Evolutionary conservation across 2,888 invertebrate species (phyloP), one percentile per base, ranked within the genome.

Genomic region (Eutolmus rufibarbis): DNA sequence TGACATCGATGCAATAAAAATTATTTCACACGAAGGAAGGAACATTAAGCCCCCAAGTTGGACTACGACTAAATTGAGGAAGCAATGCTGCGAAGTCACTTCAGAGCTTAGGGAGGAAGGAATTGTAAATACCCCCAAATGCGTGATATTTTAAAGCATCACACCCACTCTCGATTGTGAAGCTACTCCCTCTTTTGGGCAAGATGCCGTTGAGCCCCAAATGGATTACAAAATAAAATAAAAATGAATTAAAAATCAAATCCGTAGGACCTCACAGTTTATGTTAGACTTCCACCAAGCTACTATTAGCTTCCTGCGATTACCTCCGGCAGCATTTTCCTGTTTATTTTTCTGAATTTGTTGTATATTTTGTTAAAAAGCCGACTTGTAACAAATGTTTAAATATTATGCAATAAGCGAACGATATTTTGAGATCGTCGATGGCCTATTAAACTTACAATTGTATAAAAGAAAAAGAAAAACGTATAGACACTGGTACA

Each of bases 1-100:
- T 92, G 89, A 91, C 92, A 89, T 92, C 92, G 90, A 92, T 92
- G 92, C 92, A 92, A 92, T 92, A 92, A 88, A 89, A 76, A 16
- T 77, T 91, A 91, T 91, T 40, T 34, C 23, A 28, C 66, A 28
- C 9, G 28, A 66, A 66, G 28, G 14, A 66, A 86, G 57, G 31
- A 86, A 74, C 46, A 28, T 85, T 74, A 40, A 43, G 31, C 37
- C 66, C 43, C 46, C n/a, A 23, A 46, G 28, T 66, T 19, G 66
- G 28, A 66, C 14, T 66, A 66, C 66, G 14, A 66, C 66, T 66
- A 66, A 66, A 66, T 28, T 66, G 51, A 46, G 43, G 40, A 79
- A 28, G 40, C 14, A 74, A 19, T 78, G 37, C 79, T 40, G 19
- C 79, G 28, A 66, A 66, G 66, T 66, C 14, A 66, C 23, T 43